Evolutionary conservation across 2,888 invertebrate species (phyloP).

Genomic region (Mesorhabditis belari): DNA sequence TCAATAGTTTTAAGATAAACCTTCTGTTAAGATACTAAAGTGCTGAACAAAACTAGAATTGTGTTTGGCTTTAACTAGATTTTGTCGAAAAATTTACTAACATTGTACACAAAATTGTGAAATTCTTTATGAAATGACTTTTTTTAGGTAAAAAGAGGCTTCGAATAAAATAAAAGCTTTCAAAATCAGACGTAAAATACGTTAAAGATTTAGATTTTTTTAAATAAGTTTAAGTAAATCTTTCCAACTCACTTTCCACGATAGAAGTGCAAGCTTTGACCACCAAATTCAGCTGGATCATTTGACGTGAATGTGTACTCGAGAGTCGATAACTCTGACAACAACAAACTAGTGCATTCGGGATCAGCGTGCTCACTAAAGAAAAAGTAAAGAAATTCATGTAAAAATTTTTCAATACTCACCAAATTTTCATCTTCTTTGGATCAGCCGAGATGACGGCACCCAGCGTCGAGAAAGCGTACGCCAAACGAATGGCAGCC

Average conservation of each 20-base stretch:
- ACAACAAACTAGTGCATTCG: conserved; percentile 34
- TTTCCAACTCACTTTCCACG: conserved; percentile 8
- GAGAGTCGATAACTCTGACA: conserved; percentile 24
- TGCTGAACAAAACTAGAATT: too few species aligned
- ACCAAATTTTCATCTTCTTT: conserved; percentile 34
- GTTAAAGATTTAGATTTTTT: too few species aligned
- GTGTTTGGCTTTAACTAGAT: too few species aligned
- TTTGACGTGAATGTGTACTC: conserved; percentile 35
- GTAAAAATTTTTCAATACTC: neutral
- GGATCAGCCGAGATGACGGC: conserved; percentile 28
- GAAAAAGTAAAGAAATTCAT: conserved; percentile 1
- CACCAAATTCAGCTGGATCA: conserved; percentile 33
- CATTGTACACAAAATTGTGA: too few species aligned
- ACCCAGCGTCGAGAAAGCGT: conserved; percentile 45
- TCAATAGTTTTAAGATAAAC: too few species aligned
- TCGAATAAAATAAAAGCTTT: too few species aligned
- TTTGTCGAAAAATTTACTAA: too few species aligned
- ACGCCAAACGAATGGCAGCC: conserved; percentile 43
- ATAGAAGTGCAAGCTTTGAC: conserved; percentile 25
- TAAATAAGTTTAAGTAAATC: too few species aligned
- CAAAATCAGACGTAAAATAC: too few species aligned
- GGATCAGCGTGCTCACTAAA: conserved; percentile 27
- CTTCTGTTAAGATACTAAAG: too few species aligned
- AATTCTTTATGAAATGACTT: too few species aligned
- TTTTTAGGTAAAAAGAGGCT: too few species aligned